Evolutionary conservation across 2,888 invertebrate genomes (phyloP).

Genomic region (Brenthis daphne): DNA sequence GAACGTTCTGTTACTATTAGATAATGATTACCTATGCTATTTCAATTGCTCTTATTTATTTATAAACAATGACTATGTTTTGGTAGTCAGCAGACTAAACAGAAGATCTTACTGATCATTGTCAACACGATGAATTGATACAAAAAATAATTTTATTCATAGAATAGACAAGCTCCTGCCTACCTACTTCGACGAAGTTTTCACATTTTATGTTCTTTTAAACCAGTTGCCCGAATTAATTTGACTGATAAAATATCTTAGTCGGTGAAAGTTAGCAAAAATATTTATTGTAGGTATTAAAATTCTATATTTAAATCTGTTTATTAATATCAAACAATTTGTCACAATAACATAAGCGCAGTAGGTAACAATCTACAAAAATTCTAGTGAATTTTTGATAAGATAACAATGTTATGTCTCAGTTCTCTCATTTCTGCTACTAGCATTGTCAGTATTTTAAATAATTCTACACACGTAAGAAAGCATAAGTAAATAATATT

Average conservation of each 20-base stretch:
- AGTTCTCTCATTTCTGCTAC: neutral
- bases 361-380: neutral
- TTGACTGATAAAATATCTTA: too few relatives aligned
- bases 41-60: slow-evolving; percentile 22
- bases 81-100: slow-evolving; percentile 1
- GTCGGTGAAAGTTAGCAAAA: too few relatives aligned
- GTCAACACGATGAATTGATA: slow-evolving; percentile 8
- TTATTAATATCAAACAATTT: neutral
- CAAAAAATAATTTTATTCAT: neutral
- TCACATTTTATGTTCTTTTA: neutral
- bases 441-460: neutral
- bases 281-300: too few relatives aligned
- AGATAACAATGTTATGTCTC: slow-evolving; percentile 5
- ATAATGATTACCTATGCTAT: slow-evolving; percentile 24
- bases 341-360: slow-evolving; percentile 2
- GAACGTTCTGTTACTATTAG: slow-evolving; percentile 25
- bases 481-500: slow-evolving; percentile 1
- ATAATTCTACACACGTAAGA: neutral
- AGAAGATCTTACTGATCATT: slow-evolving; percentile 18
- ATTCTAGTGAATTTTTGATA: slow-evolving; percentile 11
- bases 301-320: neutral
- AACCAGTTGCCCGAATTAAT: neutral
- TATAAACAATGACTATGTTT: slow-evolving; percentile 21
- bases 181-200: neutral
- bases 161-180: neutral